These are phyloP conservation scores for Schrankia costaestrigalis DNA, from an alignment of 2,888 invertebrate species.

Conservation along the genomic window DNA sequence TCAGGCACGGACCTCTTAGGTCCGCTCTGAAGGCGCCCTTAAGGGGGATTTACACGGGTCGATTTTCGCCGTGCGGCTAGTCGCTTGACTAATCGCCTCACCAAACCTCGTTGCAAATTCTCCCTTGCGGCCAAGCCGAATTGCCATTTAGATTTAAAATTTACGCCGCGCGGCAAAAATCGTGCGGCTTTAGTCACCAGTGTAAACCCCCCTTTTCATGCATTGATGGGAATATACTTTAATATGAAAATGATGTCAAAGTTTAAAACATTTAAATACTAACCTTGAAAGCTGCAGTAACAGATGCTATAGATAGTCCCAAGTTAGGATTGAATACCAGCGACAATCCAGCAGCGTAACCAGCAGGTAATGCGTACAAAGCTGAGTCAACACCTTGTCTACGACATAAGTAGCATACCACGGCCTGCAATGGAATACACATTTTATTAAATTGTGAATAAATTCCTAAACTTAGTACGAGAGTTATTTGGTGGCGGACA, in stretches of 20 bases:
- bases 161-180: conserved; percentile 35
- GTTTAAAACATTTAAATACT: conserved; percentile 5
- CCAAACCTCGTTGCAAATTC: too few species aligned
- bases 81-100: conserved; percentile 9
- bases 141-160: too few species aligned
- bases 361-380: conserved; percentile 74
- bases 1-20: too few species aligned
- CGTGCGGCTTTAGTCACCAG: conserved; percentile 42
- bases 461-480: too few species aligned
- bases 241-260: not conserved
- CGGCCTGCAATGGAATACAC: conserved; percentile 54
- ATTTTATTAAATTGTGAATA: not conserved
- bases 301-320: conserved; percentile 71
- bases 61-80: conserved; percentile 12
- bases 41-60: conserved; percentile 10
- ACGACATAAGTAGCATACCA: conserved; percentile 70
- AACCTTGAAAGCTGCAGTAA: conserved; percentile 78
- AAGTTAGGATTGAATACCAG: conserved; percentile 74
- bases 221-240: too few species aligned
- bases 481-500: too few species aligned
- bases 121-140: too few species aligned
- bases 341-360: conserved; percentile 76
- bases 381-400: conserved; percentile 63
- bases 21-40: too few species aligned
- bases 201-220: conserved; percentile 33